A percentile compares a stretch with the other conserved stretches of the same genome.
Conservation (phyloP, 2,888 invertebrate species). For the Scaeva pyrastri region DNA sequence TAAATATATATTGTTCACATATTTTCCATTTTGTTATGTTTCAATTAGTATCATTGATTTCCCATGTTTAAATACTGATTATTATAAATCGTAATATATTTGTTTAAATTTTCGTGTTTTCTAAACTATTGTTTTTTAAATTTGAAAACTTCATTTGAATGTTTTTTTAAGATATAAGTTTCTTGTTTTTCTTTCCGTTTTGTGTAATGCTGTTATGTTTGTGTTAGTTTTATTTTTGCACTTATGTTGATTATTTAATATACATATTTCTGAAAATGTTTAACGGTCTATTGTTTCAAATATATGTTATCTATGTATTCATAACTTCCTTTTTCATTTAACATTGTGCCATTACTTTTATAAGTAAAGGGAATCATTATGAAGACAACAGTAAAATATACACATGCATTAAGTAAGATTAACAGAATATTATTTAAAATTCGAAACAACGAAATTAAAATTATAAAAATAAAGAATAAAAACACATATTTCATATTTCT, state of each 20-base stretch:
- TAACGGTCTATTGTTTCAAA: slow-evolving; percentile 74
- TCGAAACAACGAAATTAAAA: slow-evolving; percentile 25
- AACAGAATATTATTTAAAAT: slow-evolving; percentile 32
- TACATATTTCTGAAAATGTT: slow-evolving; percentile 70
- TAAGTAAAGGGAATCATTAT: slow-evolving; percentile 63
- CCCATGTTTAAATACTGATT: slow-evolving; percentile 73
- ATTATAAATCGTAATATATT: slow-evolving; percentile 77
- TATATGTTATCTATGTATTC: slow-evolving; percentile 58
- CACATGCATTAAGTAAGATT: slow-evolving; percentile 59
- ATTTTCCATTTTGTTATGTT: slow-evolving; percentile 65
- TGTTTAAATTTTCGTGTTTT: slow-evolving; percentile 77
- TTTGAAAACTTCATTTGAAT: slow-evolving; percentile 78
- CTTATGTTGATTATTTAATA: slow-evolving; percentile 73
- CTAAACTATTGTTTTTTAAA: slow-evolving; percentile 76
- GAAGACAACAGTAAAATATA: slow-evolving; percentile 65
- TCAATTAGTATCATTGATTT: slow-evolving; percentile 69
- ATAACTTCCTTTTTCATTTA: slow-evolving; percentile 53
- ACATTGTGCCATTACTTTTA: slow-evolving; percentile 56
- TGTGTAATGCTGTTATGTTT: slow-evolving; percentile 70
- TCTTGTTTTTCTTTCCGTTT: slow-evolving; percentile 76
- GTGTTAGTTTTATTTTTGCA: slow-evolving; percentile 65
- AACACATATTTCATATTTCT: slow-evolving; percentile 51
- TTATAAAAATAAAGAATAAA: slow-evolving; percentile 43
- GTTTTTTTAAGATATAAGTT: slow-evolving; percentile 79
- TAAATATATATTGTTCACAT: slow-evolving; percentile 74